Evolutionary conservation across 2,113 vertebrate species (phyloP), one percentile per base, ranked within the genome.

Genomic region (Podocnemis expansa): DNA sequence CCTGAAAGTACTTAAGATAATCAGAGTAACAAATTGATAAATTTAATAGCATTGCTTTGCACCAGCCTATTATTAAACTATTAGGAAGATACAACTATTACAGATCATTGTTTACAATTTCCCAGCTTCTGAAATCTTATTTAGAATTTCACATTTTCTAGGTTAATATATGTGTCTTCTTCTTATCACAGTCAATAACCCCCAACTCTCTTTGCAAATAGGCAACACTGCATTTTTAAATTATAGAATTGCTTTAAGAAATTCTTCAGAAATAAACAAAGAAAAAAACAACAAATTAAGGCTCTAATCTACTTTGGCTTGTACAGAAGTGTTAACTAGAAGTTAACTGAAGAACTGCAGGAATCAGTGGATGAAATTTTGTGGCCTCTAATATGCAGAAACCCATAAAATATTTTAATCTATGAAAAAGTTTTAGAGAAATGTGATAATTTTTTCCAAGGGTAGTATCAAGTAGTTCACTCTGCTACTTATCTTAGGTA

Each of bases 31-130:
- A 93, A 96, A 90, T 25, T 89, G 24, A 13, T 38, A 91, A 94
- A 95, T 96, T 96, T 92, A 92, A 84, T 38, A 78, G 34, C 45
- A 92, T 89, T 96, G 87, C 7, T 31, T 56, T 88, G 51, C 85
- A 94, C 5, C 41, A 90, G 25, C 5, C 41, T 89, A 73, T 92
- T 93, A 95, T 90, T 93, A 84, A 91, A 92, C 34, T 93, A 88
- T 92, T 90, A 95, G 45, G 89, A 96, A 92, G 31, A 82, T 88
- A 80, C 70, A 85, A 8, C 1, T 25, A 89, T 80, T 93, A 73
- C 16, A 45, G 8, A 73, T 95, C 93, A 93, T 81, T 95, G 7
- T 80, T 92, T 91, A 47, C 70, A 87, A 91, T 92, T 90, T 80
- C 17, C 55, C n/a, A 81, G 6, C 81, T 13, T 93, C 49, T 56